These are phyloP conservation scores for Emydocephalus ijimae DNA, from an alignment of 2,113 vertebrate genomes.

Conservation along the genomic window DNA sequence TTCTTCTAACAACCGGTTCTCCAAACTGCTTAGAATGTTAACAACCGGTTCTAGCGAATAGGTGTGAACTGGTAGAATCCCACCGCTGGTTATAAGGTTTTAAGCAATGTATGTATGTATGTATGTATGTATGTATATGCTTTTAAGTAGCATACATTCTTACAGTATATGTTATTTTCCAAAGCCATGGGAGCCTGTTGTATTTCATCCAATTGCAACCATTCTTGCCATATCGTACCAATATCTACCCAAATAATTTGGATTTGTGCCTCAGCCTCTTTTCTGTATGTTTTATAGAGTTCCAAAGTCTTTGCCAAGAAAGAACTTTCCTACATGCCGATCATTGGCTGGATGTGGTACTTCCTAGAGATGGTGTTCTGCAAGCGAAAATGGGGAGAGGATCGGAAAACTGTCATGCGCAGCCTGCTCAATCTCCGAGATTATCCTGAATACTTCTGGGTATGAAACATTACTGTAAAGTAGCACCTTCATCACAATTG, in stretches of 20 bases:
- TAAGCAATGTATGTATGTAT: not conserved
- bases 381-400: conserved; percentile 93
- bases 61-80: too few species aligned
- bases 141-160: not conserved
- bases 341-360: conserved; percentile 99
- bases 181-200: not conserved
- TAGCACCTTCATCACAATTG: not conserved
- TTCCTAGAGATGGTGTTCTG: conserved; percentile 97
- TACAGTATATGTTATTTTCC: not conserved
- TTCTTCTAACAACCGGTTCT: too few species aligned
- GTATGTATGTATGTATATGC: not conserved
- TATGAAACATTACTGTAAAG: conserved; percentile 47
- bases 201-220: not conserved
- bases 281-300: conserved; percentile 70
- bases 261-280: not conserved
- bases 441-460: conserved; percentile 91
- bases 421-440: conserved; percentile 84
- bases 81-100: not conserved
- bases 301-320: conserved; percentile 96
- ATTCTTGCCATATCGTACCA: not conserved
- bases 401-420: conserved; percentile 78
- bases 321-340: conserved; percentile 87
- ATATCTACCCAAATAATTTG: not conserved
- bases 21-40: too few species aligned
- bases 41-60: too few species aligned